phyloP scores from a whole-genome alignment of 64 coral and sea anemone species.

The Stichodactyla mertensii region DNA sequence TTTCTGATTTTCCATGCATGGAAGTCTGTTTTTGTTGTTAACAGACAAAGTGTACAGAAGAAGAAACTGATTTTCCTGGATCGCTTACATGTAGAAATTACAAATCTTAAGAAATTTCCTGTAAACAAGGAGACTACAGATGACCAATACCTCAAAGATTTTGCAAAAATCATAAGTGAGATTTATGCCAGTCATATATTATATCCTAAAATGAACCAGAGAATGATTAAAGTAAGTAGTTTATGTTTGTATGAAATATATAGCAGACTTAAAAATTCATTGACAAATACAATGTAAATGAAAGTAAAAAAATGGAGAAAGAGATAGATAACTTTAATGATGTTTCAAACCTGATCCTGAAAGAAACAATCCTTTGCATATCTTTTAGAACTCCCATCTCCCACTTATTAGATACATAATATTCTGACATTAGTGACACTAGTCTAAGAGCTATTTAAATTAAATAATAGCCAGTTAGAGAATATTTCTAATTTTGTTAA shows the following conservation, averaged over 20 bases:
- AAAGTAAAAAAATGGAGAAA: no score
- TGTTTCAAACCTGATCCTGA: no score
- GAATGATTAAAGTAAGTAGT: conserved; percentile 8
- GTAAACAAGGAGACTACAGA: neutral
- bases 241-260: neutral
- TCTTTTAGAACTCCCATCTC: no score
- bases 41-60: conserved; percentile 11
- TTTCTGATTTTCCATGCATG: no score
- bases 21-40: neutral
- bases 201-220: conserved; percentile 6
- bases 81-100: conserved; percentile 9
- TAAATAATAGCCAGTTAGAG: no score
- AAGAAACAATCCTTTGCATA: no score
- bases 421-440: no score
- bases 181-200: neutral
- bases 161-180: neutral
- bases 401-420: no score
- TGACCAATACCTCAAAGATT: neutral
- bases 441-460: no score
- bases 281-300: no score
- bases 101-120: neutral
- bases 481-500: neutral
- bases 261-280: no score
- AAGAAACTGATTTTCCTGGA: neutral
- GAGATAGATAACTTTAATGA: no score